Percentiles rank a stretch among this genome's conserved stretches.
Conservation (phyloP, 2,888 invertebrate species). For the Nudaria mundana region DNA sequence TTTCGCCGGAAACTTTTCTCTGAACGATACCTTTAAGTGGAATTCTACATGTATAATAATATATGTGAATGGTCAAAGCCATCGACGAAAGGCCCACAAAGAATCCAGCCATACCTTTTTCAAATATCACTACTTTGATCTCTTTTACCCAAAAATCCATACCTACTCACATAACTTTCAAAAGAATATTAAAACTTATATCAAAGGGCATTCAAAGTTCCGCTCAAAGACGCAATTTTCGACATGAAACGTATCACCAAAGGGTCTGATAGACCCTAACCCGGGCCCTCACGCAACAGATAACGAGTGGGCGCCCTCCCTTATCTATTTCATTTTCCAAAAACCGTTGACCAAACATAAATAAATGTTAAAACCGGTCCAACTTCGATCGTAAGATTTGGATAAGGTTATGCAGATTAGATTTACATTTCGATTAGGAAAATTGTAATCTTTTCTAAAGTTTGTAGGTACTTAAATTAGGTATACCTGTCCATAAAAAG, state of each 20-base stretch:
- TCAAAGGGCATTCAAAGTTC: constrained; percentile 11
- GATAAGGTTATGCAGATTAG: constrained; percentile 30
- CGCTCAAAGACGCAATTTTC: constrained; percentile 13
- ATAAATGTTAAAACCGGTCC: constrained; percentile 67
- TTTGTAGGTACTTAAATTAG: too few relatives aligned
- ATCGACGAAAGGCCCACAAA: not conserved
- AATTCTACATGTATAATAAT: too few relatives aligned
- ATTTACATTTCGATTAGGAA: constrained; percentile 19
- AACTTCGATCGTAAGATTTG: constrained; percentile 26
- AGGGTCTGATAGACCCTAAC: constrained; percentile 20
- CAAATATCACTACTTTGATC: constrained; percentile 9
- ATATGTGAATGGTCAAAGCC: not conserved
- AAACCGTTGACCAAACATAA: constrained; percentile 69
- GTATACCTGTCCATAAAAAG: too few relatives aligned
- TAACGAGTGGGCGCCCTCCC: constrained; percentile 34
- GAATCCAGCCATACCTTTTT: constrained; percentile 8
- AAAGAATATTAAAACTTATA: constrained; percentile 15
- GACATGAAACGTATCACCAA: constrained; percentile 28
- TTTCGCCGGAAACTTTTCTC: not conserved
- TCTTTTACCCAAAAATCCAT: not conserved
- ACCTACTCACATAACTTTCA: constrained; percentile 6
- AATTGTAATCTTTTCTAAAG: constrained; percentile 8
- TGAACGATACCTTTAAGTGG: not conserved
- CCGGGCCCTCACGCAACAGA: constrained; percentile 29
- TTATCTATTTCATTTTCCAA: constrained; percentile 66